These are phyloP conservation scores for Ailurus styani DNA, from an alignment of 2,113 vertebrate species.

Conservation along the genomic window DNA sequence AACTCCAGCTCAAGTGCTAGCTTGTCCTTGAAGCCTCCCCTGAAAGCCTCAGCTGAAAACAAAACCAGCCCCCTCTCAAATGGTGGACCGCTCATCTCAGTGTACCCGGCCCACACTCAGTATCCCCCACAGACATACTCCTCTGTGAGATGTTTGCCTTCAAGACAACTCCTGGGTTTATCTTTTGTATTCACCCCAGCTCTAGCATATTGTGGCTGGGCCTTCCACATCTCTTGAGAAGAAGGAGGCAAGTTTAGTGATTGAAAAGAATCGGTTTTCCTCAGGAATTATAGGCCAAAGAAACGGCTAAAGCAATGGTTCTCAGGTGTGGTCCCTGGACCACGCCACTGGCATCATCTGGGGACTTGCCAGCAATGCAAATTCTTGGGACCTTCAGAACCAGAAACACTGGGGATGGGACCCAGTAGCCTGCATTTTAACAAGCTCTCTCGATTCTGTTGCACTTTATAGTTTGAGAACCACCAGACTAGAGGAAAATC, in stretches of 20 bases:
- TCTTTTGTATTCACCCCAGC: not conserved
- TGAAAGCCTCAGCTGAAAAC: not conserved
- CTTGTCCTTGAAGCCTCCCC: not conserved
- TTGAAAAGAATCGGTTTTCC: not conserved
- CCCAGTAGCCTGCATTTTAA: not conserved
- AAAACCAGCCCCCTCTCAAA: not conserved
- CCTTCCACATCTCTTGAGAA: not conserved
- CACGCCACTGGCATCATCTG: not conserved
- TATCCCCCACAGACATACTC: fast-evolving
- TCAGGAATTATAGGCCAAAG: not conserved
- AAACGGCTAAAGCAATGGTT: not conserved
- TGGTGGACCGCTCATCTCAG: not conserved
- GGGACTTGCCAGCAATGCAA: not conserved
- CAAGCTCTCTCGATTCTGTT: not conserved
- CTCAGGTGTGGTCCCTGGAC: not conserved
- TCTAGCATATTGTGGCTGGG: not conserved
- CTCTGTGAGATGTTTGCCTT: not conserved
- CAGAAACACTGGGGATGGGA: not conserved
- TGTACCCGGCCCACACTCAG: not conserved
- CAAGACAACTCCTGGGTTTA: not conserved
- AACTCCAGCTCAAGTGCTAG: not conserved
- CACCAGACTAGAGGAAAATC: not conserved
- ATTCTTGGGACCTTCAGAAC: not conserved
- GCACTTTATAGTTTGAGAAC: not conserved
- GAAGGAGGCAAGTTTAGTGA: not conserved